These are phyloP conservation scores for Distichodus sexfasciatus DNA, from an alignment of 2,797 vertebrate genomes.

Conservation along the genomic window DNA sequence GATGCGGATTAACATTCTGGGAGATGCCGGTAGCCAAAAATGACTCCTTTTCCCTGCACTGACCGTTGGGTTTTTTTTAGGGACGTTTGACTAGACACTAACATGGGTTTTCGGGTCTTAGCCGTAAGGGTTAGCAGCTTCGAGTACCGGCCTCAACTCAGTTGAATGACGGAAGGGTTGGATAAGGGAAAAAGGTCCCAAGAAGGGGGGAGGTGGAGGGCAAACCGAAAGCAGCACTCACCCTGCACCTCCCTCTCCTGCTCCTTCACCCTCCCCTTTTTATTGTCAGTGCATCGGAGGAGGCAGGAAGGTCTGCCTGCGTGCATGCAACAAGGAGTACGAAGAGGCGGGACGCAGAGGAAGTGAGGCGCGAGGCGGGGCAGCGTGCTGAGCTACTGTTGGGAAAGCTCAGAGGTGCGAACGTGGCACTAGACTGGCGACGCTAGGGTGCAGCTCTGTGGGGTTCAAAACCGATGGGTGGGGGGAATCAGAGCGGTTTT, in stretches of 20 bases:
- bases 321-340: not conserved
- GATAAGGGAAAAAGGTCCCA: no score
- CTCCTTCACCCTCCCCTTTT: no score
- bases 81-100: not conserved
- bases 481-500: not conserved
- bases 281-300: no score
- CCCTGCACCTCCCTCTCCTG: no score
- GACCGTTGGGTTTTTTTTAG: not conserved
- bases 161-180: no score
- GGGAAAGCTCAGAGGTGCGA: not conserved
- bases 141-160: not conserved
- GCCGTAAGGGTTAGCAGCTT: constrained; percentile 30
- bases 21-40: no score
- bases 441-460: not conserved
- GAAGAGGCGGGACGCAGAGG: not conserved
- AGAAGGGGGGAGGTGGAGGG: no score
- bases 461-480: not conserved
- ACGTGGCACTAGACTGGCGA: constrained; percentile 12
- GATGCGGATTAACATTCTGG: no score
- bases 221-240: no score
- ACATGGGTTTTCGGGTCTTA: not conserved
- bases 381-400: not conserved
- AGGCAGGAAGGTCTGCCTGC: no score
- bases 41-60: not conserved
- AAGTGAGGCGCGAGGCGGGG: no score